These are phyloP conservation scores for Progne subis DNA, from an alignment of 2,113 vertebrate genomes.

Conservation along the genomic window DNA sequence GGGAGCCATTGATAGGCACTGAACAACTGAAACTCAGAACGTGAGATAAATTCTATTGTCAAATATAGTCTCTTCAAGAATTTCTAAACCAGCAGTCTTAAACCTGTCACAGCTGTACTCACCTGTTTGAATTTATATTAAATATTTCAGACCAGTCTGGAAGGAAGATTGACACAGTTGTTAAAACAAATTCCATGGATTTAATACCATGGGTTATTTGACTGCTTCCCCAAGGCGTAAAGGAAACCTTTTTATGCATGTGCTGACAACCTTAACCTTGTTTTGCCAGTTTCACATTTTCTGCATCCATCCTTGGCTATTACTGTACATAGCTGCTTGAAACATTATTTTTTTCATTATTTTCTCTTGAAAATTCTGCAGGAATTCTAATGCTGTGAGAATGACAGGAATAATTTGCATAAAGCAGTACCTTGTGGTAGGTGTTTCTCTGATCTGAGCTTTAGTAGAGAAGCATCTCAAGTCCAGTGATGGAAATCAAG, in stretches of 20 bases:
- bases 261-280: constrained; percentile 65
- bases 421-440: neutral
- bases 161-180: neutral
- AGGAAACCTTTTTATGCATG: constrained; percentile 26
- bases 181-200: neutral
- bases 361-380: neutral
- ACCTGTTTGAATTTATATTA: neutral
- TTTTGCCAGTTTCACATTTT: constrained; percentile 39
- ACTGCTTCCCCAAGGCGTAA: neutral
- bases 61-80: neutral
- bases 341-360: neutral
- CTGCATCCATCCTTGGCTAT: constrained; percentile 48
- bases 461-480: neutral
- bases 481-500: neutral
- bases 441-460: neutral
- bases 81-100: neutral
- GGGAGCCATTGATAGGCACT: neutral
- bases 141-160: neutral
- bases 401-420: neutral
- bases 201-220: neutral
- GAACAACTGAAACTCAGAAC: neutral
- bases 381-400: neutral
- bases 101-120: neutral
- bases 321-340: constrained; percentile 10
- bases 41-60: neutral